Conservation (phyloP, 1,140 invertebrate species). For the Campodea augens region DNA sequence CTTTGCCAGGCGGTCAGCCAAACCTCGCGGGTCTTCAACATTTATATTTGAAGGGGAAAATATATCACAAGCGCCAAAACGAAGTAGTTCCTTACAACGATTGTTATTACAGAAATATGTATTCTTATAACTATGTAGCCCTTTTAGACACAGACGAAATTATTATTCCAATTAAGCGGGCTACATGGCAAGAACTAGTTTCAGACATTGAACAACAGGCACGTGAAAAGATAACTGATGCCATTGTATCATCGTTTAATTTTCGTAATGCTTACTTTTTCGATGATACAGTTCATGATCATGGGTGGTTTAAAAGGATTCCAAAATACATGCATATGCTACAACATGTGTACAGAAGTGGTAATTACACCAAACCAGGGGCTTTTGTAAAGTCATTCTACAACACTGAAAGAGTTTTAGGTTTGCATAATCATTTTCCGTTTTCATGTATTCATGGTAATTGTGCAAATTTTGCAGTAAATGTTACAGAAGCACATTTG, state of each 20-base stretch:
- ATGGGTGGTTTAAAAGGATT: conserved; percentile 1
- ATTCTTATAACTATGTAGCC: conserved; percentile 28
- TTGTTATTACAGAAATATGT: conserved; percentile 31
- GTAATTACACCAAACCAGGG: conserved; percentile 24
- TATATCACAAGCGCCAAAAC: conserved; percentile 27
- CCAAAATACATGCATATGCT: conserved; percentile 18
- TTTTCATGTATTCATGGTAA: conserved; percentile 22
- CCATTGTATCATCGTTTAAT: conserved; percentile 36
- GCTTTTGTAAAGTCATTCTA: conserved; percentile 23
- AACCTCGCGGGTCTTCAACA: conserved; percentile 25
- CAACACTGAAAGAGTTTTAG: conserved; percentile 23
- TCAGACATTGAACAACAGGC: conserved; percentile 16
- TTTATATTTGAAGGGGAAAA: conserved; percentile 21
- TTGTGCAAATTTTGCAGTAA: conserved; percentile 23
- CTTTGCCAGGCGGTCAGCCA: conserved; percentile 28
- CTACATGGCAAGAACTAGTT: conserved; percentile 26
- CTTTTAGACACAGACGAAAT: conserved; percentile 33
- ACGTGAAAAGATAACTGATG: conserved; percentile 19
- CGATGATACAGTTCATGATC: conserved; percentile 18
- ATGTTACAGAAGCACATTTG: conserved; percentile 26
- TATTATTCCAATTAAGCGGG: conserved; percentile 26
- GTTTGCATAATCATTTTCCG: conserved; percentile 27
- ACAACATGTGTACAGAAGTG: conserved; percentile 20
- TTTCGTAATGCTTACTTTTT: conserved; percentile 46
- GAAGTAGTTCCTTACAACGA: conserved; percentile 37